These are phyloP conservation scores for Poicephalus gulielmi DNA, from an alignment of 2,113 vertebrate genomes.

Conservation along the genomic window DNA sequence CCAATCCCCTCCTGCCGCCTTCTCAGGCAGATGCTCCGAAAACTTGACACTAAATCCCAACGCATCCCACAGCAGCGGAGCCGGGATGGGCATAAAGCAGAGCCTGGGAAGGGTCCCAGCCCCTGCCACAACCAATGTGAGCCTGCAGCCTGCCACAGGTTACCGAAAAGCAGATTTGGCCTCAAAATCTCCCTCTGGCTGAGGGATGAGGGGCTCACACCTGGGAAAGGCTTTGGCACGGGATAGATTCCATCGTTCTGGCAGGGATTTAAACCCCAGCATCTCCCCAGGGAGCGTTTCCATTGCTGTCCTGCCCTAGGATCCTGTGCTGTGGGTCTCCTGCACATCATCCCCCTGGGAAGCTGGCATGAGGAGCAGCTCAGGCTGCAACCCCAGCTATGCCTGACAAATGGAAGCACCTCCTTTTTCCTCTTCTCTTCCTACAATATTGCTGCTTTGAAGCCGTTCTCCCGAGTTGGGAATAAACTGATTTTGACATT, in stretches of 20 bases:
- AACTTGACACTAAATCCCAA: neutral
- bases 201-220: neutral
- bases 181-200: neutral
- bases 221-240: neutral
- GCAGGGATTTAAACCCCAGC: neutral
- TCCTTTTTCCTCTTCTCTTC: neutral
- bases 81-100: neutral
- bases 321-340: neutral
- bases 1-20: neutral
- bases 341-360: rapidly evolving
- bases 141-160: neutral
- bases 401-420: neutral
- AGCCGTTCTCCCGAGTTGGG: neutral
- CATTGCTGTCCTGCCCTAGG: neutral
- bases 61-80: rapidly evolving
- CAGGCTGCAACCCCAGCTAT: neutral
- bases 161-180: neutral
- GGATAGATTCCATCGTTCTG: neutral
- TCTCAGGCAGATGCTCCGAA: neutral
- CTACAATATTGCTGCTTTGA: neutral
- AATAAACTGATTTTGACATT: neutral
- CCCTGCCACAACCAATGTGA: neutral
- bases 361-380: neutral
- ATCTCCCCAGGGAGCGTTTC: neutral
- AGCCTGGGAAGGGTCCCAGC: neutral